Percentiles rank a stretch among this genome's conserved stretches.
Conservation (phyloP, 2,888 invertebrate genomes). For the Aquatica leii region DNA sequence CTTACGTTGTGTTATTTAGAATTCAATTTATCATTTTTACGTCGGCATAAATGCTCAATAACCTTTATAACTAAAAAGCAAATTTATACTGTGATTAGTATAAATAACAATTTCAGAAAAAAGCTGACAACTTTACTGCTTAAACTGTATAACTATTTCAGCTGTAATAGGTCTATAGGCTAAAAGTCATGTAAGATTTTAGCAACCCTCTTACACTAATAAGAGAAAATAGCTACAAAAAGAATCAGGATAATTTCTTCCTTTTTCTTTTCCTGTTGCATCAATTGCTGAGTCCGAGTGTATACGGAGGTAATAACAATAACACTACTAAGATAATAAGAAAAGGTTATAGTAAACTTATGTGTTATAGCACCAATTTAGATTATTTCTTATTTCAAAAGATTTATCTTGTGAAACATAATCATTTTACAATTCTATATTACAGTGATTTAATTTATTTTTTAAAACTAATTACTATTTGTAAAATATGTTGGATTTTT, state of each 20-base stretch:
- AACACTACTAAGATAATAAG: not conserved
- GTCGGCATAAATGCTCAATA: not conserved
- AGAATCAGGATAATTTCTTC: slow-evolving; percentile 43
- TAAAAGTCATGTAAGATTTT: slow-evolving; percentile 25
- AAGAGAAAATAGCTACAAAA: slow-evolving; percentile 40
- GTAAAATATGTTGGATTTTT: too few species aligned
- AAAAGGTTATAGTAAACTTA: too few species aligned
- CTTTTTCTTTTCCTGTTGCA: slow-evolving; percentile 33
- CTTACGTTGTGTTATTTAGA: too few species aligned
- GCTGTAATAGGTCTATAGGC: slow-evolving; percentile 17
- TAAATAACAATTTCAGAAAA: not conserved
- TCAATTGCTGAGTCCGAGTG: slow-evolving; percentile 8
- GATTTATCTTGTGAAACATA: too few species aligned
- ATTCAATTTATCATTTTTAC: too few species aligned
- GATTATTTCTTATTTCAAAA: too few species aligned
- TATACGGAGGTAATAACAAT: slow-evolving; percentile 26
- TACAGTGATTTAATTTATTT: too few species aligned
- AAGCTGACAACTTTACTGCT: not conserved
- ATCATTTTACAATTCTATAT: too few species aligned
- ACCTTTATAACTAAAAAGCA: not conserved
- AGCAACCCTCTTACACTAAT: slow-evolving; percentile 26
- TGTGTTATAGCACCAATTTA: too few species aligned
- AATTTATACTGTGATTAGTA: not conserved
- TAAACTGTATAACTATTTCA: not conserved
- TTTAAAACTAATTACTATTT: too few species aligned